Evolutionary conservation across 1,140 invertebrate genomes (phyloP).

Genomic region (Latrodectus geometricus): DNA sequence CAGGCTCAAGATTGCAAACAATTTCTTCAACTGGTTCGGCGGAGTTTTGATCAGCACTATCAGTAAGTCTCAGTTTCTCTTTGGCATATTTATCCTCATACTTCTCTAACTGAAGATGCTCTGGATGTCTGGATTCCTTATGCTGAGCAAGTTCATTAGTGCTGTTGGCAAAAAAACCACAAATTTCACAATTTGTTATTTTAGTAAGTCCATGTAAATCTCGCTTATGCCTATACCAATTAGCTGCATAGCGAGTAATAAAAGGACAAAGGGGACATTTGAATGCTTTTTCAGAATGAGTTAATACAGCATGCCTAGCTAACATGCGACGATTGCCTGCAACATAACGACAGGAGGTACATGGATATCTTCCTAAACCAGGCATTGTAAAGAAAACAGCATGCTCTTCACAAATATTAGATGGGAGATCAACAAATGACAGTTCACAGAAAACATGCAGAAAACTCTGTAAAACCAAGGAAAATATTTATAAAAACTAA

Average conservation of each 20-base stretch:
- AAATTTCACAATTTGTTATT: slow-evolving; percentile 53
- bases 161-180: slow-evolving; percentile 59
- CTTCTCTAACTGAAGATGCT: slow-evolving; percentile 40
- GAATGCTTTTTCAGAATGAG: slow-evolving; percentile 62
- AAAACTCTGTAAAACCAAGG: slow-evolving; percentile 45
- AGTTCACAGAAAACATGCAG: slow-evolving; percentile 51
- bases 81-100: slow-evolving; percentile 50
- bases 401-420: slow-evolving; percentile 42
- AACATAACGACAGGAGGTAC: slow-evolving; percentile 61
- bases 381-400: slow-evolving; percentile 51
- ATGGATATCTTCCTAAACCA: slow-evolving; percentile 58
- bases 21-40: neutral
- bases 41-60: neutral
- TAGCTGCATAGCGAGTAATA: slow-evolving; percentile 62
- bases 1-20: neutral
- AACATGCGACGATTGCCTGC: slow-evolving; percentile 62
- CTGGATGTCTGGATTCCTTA: slow-evolving; percentile 46
- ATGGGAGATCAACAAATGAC: slow-evolving; percentile 4
- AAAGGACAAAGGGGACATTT: slow-evolving; percentile 65
- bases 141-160: slow-evolving; percentile 51
- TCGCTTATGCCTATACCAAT: slow-evolving; percentile 61
- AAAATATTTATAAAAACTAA: slow-evolving; percentile 29
- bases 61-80: slow-evolving; percentile 35
- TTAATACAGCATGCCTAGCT: slow-evolving; percentile 62
- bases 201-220: slow-evolving; percentile 55